Base-by-base conservation (phyloP, 2,888 invertebrate species). In the Tiliacea citrago region DNA sequence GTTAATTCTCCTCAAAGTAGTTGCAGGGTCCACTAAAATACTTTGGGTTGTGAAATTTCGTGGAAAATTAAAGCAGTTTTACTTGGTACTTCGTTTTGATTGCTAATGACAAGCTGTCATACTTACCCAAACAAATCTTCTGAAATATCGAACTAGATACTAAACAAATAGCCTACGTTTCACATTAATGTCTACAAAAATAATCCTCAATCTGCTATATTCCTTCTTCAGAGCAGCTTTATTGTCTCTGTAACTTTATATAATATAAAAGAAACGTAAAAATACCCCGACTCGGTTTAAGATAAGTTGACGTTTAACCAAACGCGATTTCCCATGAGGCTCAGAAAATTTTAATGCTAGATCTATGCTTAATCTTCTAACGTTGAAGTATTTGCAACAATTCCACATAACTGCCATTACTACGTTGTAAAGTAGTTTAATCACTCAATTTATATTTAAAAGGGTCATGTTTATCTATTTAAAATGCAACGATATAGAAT, bases 371-470 rank as follows among this genome's bases (percentile, higher is more conserved):
- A 61, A 79, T 79, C 39, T 51, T 67, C n/a, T 83, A 69, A 72
- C 71, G 62, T 75, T 21, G 12, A 55, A 45, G 16, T 75, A 69
- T 79, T 83, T 75, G 8, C 53, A 10, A 45, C 42, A 55, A 62
- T 73, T 29, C 29, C 47, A 70, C 12, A 10, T 65, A 65, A 76
- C 45, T n/a, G 45, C 42, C 60, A 68, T 76, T 84, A 73, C 61
- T 62, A 51, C 58, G 24, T 66, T 58, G n/a, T 45, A 35, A 73
- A 68, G 51, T 55, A 81, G 62, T 49, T 58, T 84, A 84, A 81
- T 76, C 42, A 71, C 75, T 83, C 70, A 74, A 83, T 85, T 73
- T 62, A 35, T 83, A 73, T 76, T 80, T 53, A 70, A 72, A 72
- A 60, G 42, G 60, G 39, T 35, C 66, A 47, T 29, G 61, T 60